Base-by-base conservation (phyloP, 2,888 invertebrate species). In the Pollenia amentaria region DNA sequence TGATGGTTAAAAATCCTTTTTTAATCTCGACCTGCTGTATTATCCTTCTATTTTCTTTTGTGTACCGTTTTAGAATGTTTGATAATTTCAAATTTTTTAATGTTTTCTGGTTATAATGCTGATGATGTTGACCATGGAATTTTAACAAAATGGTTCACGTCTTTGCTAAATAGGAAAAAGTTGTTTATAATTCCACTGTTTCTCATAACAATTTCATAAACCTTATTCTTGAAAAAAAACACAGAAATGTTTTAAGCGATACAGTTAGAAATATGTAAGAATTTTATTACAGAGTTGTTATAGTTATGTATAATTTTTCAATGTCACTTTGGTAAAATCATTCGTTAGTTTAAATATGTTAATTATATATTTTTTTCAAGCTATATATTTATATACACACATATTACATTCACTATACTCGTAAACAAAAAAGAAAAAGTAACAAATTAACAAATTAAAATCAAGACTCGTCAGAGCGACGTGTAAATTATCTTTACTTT, bases 351-450 rank as follows among this genome's bases (percentile, higher is more conserved):
- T 42, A 4, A 70, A 70, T 70, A 42, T 70, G 70, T 16, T 70
- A 55, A 70, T 70, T 70, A 40, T 40, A 70, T 70, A 10, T 18
- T 40, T 72, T n/a, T 57, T 65, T 65, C 9, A 3, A 12, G 12
- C 29, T 29, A 29, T 6, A 29, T 29, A 29, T 3, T 0, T 29
- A 29, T 6, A 29, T 29, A 29, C 29, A 29, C 29, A 29, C 29
- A 29, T 29, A 29, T 65, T 48, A 65, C 11, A 38, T n/a, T 62
- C 38, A 21, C 12, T 29, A 29, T 16, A n/a, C 40, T 18, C 29
- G 11, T 46, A 14, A 57, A 57, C 2, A 57, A 14, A 6, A 12
- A 11, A 44, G 11, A 55, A 38, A 57, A 57, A 57, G 14, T 62
- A 40, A 46, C 44, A 65, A 11, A 4, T 10, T 10, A 51, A 48